Conservation (phyloP, 2,797 vertebrate species). For the Zalophus californianus region DNA sequence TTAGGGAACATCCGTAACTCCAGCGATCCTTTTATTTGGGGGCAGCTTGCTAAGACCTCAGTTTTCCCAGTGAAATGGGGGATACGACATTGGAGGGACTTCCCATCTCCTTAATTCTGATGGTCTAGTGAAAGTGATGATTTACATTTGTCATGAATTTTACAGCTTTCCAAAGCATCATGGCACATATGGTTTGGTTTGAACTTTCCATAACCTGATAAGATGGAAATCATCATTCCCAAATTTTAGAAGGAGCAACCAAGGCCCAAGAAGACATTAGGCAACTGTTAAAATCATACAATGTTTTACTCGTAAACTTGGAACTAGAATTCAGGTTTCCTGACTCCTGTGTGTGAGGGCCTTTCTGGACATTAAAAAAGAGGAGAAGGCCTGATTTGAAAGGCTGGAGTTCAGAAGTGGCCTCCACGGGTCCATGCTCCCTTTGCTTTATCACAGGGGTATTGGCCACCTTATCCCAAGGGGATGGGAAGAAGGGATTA, state of each 20-base stretch:
- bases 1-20: background rate
- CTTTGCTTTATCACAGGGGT: background rate
- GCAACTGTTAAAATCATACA: background rate
- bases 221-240: background rate
- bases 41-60: background rate
- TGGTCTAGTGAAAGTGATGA: background rate
- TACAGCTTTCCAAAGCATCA: background rate
- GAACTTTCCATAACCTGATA: background rate
- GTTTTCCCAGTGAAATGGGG: background rate
- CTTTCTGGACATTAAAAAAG: background rate
- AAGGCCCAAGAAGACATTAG: background rate
- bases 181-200: background rate
- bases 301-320: background rate
- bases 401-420: background rate
- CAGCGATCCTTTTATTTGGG: background rate
- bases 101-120: background rate
- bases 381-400: background rate
- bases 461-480: background rate
- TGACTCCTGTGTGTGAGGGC: background rate
- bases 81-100: background rate
- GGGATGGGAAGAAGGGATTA: background rate
- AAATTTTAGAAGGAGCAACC: background rate
- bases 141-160: background rate
- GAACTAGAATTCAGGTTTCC: background rate
- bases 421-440: rapidly evolving